Conservation (phyloP, 2,797 vertebrate genomes). For the Hydrocynus forskahlii region DNA sequence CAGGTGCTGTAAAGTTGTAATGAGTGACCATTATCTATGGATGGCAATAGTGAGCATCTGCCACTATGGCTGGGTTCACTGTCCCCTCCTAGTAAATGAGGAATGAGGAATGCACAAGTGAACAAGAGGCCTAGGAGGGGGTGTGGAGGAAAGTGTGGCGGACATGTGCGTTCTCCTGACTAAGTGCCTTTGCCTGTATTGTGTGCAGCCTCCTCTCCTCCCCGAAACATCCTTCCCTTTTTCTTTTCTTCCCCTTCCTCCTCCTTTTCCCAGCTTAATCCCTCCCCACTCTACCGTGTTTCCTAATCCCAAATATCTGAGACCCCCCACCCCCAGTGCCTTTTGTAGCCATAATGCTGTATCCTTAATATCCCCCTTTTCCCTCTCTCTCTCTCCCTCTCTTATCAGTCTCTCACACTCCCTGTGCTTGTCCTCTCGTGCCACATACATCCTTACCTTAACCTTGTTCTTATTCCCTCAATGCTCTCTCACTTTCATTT, state of each 20-base stretch:
- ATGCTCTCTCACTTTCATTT: neutral
- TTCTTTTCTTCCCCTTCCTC: conserved; percentile 64
- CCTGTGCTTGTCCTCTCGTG: conserved; percentile 55
- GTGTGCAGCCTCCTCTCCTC: conserved; percentile 60
- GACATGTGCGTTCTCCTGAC: conserved; percentile 63
- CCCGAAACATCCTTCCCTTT: conserved; percentile 71
- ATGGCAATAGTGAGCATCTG: conserved; percentile 38
- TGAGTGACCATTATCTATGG: conserved; percentile 49
- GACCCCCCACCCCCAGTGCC: conserved; percentile 63
- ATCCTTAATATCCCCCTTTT: conserved; percentile 58
- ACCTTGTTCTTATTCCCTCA: neutral
- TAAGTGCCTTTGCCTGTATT: conserved; percentile 66
- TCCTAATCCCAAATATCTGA: conserved; percentile 78
- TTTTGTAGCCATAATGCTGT: conserved; percentile 67
- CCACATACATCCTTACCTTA: conserved; percentile 37
- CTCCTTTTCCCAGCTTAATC: conserved; percentile 70
- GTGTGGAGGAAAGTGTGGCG: conserved; percentile 65
- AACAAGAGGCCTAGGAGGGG: conserved; percentile 38
- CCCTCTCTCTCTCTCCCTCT: conserved; percentile 4
- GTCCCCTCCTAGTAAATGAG: conserved; percentile 63
- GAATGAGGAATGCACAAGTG: conserved; percentile 52
- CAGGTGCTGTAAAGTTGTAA: conserved; percentile 48
- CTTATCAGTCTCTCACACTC: conserved; percentile 62
- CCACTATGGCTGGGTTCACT: neutral
- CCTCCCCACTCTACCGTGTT: conserved; percentile 74